Conservation (phyloP, 2,797 vertebrate species). For the Rhincodon typus region DNA sequence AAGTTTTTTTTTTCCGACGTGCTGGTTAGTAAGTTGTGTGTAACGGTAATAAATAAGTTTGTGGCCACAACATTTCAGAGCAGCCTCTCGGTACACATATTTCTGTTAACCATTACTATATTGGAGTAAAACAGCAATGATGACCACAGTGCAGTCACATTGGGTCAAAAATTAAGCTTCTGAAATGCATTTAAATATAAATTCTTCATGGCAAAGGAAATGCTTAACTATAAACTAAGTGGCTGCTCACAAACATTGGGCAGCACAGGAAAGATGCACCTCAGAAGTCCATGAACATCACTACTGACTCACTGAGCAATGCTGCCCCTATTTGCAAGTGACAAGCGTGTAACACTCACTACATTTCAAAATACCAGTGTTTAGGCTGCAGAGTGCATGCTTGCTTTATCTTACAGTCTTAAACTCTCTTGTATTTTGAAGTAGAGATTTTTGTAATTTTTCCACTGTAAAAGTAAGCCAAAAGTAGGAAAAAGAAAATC, state of each 20-base stretch:
- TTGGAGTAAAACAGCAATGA: neutral
- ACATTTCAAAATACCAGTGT: slow-evolving; percentile 45
- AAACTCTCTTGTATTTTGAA: slow-evolving; percentile 51
- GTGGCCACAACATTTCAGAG: slow-evolving; percentile 9
- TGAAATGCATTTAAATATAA: slow-evolving; percentile 32
- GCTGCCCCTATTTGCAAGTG: slow-evolving; percentile 33
- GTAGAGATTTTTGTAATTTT: slow-evolving; percentile 41
- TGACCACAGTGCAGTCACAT: neutral
- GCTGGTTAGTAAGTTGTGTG: slow-evolving; percentile 15
- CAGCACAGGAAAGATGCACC: slow-evolving; percentile 36
- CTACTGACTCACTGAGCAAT: slow-evolving; percentile 5
- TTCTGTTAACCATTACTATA: slow-evolving; percentile 9
- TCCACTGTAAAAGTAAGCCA: slow-evolving; percentile 63
- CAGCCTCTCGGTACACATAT: neutral
- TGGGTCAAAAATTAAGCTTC: slow-evolving; percentile 18
- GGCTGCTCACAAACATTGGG: slow-evolving; percentile 31
- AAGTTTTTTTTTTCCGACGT: neutral
- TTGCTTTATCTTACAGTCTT: slow-evolving; percentile 53
- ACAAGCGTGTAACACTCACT: slow-evolving; percentile 35
- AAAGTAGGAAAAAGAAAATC: slow-evolving; percentile 46
- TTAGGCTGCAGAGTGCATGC: slow-evolving; percentile 53
- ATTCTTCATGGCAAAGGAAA: slow-evolving; percentile 11
- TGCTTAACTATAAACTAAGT: slow-evolving; percentile 8
- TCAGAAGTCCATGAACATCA: slow-evolving; percentile 35
- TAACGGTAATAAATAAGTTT: slow-evolving; percentile 24